Base-by-base conservation (phyloP, 2,888 invertebrate genomes). In the Amaurobius ferox region DNA sequence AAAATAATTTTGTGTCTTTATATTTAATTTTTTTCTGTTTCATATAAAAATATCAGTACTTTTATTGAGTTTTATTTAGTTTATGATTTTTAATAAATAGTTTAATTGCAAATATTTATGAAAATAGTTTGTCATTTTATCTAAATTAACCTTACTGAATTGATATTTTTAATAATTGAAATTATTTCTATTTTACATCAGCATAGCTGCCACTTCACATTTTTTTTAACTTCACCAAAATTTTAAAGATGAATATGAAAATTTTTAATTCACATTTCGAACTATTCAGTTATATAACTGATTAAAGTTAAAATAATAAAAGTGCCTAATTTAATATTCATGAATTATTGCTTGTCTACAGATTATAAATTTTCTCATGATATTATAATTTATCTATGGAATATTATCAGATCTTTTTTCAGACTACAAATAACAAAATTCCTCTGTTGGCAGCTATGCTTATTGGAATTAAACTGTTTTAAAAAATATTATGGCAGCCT, bases 361-460 rank as follows among this genome's bases (percentile, higher is more conserved):
- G 29, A 23, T 77, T 35, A 26, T 44, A 23, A 55, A 55, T 55
- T 55, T 55, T 55, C 55, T 55, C 55, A 55, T 44, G 23, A 23
- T 55, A 55, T 6, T 16, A 16, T 55, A 44, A 44, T n/a, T n/a
- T n/a, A n/a, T n/a, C n/a, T n/a, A n/a, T n/a, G n/a, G n/a, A n/a
- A n/a, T n/a, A n/a, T n/a, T n/a, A n/a, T n/a, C n/a, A n/a, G n/a
- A n/a, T n/a, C n/a, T n/a, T n/a, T n/a, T n/a, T n/a, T n/a, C n/a
- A n/a, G n/a, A n/a, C n/a, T n/a, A 11, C 2, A 44, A 13, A 44
- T 44, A 2, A 35, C n/a, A 23, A 5, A 55, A 85, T 85, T 85
- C 83, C 83, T 77, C 13, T 77, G 48, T 85, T 85, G 83, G 83
- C 83, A 77, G 83, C 83, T 85, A 66, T 85, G 83, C 83, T 85